phyloP scores from a whole-genome alignment of 2,888 invertebrate species.

The Rhogogaster chlorosoma region DNA sequence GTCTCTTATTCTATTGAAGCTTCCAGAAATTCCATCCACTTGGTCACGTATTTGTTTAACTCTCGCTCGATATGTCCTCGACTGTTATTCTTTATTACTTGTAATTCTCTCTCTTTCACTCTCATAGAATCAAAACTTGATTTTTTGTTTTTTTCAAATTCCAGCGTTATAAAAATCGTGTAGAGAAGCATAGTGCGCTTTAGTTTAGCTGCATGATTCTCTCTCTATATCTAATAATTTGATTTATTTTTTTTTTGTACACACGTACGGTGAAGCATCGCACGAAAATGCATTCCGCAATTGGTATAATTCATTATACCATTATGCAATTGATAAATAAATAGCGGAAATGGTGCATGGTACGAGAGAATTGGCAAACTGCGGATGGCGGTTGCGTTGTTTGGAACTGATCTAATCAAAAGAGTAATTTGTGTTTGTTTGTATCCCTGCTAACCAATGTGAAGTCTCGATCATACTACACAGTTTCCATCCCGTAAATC shows the following conservation, averaged over 20 bases:
- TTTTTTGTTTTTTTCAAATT: constrained; percentile 39
- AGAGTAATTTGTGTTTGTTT: constrained; percentile 48
- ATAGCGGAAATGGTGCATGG: constrained; percentile 60
- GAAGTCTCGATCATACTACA: not conserved
- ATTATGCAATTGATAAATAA: not conserved
- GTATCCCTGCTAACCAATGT: constrained; percentile 52
- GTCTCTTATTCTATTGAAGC: not conserved
- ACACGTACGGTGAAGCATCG: constrained; percentile 50
- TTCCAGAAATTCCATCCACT: not conserved
- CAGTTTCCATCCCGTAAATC: not conserved
- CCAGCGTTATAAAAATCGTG: not conserved
- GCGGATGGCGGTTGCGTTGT: constrained; percentile 65
- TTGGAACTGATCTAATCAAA: constrained; percentile 65
- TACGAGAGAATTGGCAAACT: constrained; percentile 48
- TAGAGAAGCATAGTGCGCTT: constrained; percentile 12
- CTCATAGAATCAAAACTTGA: constrained; percentile 36
- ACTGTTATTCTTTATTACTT: constrained; percentile 48
- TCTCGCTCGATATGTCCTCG: constrained; percentile 41
- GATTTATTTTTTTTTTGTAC: not conserved
- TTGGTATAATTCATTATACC: constrained; percentile 14
- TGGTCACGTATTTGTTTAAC: constrained; percentile 9
- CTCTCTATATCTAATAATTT: constrained; percentile 27
- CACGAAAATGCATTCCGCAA: constrained; percentile 48
- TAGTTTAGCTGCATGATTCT: constrained; percentile 34
- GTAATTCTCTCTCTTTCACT: constrained; percentile 36